Base-by-base conservation (phyloP, 2,113 vertebrate species). In the Atlantisia rogersi region DNA sequence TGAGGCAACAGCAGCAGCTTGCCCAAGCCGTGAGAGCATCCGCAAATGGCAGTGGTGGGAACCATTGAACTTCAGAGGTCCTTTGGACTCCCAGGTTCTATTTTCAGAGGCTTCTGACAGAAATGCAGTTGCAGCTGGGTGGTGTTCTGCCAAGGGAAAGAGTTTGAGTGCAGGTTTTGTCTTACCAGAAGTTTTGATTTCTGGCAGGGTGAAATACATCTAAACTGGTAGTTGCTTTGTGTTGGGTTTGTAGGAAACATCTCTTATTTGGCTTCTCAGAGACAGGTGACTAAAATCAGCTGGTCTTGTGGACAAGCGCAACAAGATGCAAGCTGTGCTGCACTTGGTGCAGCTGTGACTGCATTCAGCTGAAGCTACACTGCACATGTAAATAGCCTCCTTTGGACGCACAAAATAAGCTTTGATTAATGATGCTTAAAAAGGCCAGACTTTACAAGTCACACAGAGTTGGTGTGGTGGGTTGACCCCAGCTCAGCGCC, bases 41-140 rank as follows among this genome's bases (percentile, higher is more conserved):
- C 50, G 80, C 65, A 7, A 7, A 11, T 10, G 7, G 80, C 46
- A 19, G 40, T 1, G 25, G 22, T 42, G 40, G 67, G 74, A 68
- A 13, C 16, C 16, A 0, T 2, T 3, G 21, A 26, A 37, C 26
- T 20, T 21, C 46, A 0, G 24, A 15, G 26, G 46, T 16, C 46
- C n/a, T 37, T 46, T n/a, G 52, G 24, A 4, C 39, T 68, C 10
- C 1, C 11, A 5, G 20, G 60, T 24, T 56, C 21, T 11, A 4
- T 5, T 37, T 10, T 8, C 9, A 21, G 46, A 24, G 17, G 40
- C 29, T 73, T 31, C n/a, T 28, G 56, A 10, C 22, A 55, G 11
- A 70, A 58, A 16, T 31, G 39, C 56, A 62, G 12, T 9, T 53
- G 52, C 28, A 40, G n/a, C 28, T 50, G 8, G 12, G 6, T 11